These are phyloP conservation scores for Acromyrmex charruanus DNA, from an alignment of 1,140 invertebrate species.

Conservation along the genomic window DNA sequence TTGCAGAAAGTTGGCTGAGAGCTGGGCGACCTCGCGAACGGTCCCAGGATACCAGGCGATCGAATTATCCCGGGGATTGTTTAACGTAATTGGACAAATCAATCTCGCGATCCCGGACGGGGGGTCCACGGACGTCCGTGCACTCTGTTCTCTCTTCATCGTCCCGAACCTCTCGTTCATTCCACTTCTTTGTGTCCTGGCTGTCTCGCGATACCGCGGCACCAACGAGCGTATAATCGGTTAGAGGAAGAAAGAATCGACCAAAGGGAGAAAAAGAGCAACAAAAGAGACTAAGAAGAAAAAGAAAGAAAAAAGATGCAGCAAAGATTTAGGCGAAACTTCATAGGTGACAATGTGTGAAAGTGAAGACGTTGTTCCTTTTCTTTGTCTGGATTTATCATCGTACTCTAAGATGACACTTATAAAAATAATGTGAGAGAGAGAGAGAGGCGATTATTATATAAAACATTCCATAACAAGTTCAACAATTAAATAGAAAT, in stretches of 20 bases:
- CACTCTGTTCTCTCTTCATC: conserved; percentile 60
- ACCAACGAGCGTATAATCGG: conserved; percentile 58
- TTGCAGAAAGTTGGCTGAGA: conserved; percentile 61
- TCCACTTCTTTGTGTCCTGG: conserved; percentile 32
- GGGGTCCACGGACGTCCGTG: conserved; percentile 37
- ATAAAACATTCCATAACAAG: not conserved
- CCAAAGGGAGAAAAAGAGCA: not conserved
- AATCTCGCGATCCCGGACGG: conserved; percentile 62
- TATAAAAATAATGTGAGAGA: not conserved
- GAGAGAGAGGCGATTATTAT: not conserved
- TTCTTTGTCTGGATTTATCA: conserved; percentile 2
- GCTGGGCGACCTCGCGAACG: conserved; percentile 63
- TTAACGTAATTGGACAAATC: conserved; percentile 83
- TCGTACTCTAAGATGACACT: not conserved
- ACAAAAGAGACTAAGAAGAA: not conserved
- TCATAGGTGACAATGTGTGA: conserved; percentile 10
- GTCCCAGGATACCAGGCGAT: conserved; percentile 66
- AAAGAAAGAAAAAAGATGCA: not conserved
- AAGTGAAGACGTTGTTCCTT: not conserved
- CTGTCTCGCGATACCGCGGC: conserved; percentile 61
- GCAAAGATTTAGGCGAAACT: conserved; percentile 41
- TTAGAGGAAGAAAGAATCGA: conserved; percentile 36
- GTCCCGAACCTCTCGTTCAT: conserved; percentile 33
- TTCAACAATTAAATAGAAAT: not conserved
- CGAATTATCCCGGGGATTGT: conserved; percentile 79